Evolutionary conservation across 2,888 invertebrate genomes (phyloP).

Genomic region (Brachypterus glaber): DNA sequence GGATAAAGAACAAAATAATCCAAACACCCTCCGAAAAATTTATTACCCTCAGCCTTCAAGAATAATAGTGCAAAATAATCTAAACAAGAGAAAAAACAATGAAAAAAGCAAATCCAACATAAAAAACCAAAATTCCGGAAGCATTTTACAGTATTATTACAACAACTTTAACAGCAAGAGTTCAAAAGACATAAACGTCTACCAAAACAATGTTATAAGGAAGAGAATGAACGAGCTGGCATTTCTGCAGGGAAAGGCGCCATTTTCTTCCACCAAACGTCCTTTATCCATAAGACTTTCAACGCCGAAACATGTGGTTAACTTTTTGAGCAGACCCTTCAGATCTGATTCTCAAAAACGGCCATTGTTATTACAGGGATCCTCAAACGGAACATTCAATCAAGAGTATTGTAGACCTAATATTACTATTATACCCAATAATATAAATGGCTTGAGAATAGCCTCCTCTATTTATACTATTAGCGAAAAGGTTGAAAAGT

Average conservation of each 20-base stretch:
- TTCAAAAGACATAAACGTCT: conserved; percentile 37
- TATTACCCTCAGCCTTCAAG: conserved; percentile 33
- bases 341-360: conserved; percentile 41
- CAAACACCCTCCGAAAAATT: conserved; percentile 31
- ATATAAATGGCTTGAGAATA: conserved; percentile 47
- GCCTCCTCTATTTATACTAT: conserved; percentile 44
- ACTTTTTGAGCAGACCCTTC: conserved; percentile 37
- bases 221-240: conserved; percentile 31
- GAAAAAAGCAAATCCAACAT: conserved; percentile 29
- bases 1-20: conserved; percentile 8
- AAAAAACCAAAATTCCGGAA: conserved; percentile 33
- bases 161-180: conserved; percentile 36
- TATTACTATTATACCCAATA: conserved; percentile 28
- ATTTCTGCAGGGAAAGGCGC: conserved; percentile 42
- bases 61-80: conserved; percentile 5
- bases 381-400: conserved; percentile 16
- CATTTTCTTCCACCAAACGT: conserved; percentile 45
- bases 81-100: conserved; percentile 23
- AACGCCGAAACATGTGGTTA: conserved; percentile 38
- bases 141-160: conserved; percentile 39
- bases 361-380: conserved; percentile 35
- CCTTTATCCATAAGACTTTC: conserved; percentile 41
- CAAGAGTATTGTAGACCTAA: conserved; percentile 38
- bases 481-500: conserved; percentile 39
- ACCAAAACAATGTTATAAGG: conserved; percentile 36